phyloP scores from a whole-genome alignment of 2,797 vertebrate species.

The Chiloscyllium punctatum region DNA sequence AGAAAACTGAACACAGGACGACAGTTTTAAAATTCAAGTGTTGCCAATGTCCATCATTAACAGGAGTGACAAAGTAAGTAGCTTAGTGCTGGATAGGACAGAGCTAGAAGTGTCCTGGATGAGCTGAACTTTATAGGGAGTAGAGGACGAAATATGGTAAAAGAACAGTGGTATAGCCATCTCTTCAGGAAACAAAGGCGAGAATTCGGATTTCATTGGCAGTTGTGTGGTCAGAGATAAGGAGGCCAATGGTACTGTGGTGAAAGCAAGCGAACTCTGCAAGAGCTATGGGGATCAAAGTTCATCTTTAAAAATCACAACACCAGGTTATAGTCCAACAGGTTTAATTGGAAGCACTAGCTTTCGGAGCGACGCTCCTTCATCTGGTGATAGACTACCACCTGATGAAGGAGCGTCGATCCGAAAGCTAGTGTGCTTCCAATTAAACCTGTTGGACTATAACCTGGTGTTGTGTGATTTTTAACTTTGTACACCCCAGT shows the following conservation, averaged over 20 bases:
- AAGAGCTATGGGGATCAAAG: neutral
- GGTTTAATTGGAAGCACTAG: too few species aligned
- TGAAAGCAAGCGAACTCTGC: neutral
- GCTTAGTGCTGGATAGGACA: neutral
- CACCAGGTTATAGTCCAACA: too few species aligned
- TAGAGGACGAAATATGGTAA: neutral
- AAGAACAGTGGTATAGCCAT: neutral
- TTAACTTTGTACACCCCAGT: too few species aligned
- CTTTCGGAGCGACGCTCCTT: too few species aligned
- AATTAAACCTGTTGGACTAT: too few species aligned
- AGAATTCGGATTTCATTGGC: neutral
- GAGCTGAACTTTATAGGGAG: neutral
- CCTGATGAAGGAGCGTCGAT: too few species aligned
- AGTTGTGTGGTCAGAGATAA: neutral
- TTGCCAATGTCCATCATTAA: neutral
- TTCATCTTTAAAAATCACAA: neutral
- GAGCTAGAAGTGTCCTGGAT: neutral
- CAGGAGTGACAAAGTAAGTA: neutral
- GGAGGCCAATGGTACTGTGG: neutral
- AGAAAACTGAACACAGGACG: neutral
- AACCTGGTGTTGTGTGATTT: too few species aligned
- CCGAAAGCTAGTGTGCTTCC: too few species aligned
- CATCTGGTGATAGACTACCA: too few species aligned
- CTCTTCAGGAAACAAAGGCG: too few species aligned
- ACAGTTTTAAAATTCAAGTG: neutral